Evolutionary conservation across 2,888 invertebrate species (phyloP), one percentile per base, ranked within the genome.

Genomic region (Pachliopta kotzebuea): DNA sequence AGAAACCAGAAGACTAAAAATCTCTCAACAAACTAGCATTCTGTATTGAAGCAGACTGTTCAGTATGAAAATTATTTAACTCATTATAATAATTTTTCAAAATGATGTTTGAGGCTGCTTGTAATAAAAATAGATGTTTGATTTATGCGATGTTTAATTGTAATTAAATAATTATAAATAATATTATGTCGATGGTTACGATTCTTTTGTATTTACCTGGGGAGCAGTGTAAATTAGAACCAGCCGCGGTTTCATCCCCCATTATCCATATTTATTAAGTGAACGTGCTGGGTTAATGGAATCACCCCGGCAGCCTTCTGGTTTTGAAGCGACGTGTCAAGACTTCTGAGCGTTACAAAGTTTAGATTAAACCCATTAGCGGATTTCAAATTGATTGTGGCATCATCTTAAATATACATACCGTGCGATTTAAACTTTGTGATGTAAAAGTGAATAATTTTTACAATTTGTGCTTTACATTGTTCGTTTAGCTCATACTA

Each of bases 281-380:
- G 56, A 56, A 65, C 56, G 60, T 57, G 65, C 52, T 55, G 57
- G 50, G 56, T 60, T 64, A 64, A 56, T 64, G 60, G 60, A 64
- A 63, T 63, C 59, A 59, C 63, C 23, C 56, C 60, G 56, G 31
- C 59, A 52, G 56, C 60, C 60, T 63, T 59, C 59, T 63, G 63
- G 63, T 63, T 55, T 63, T 55, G 63, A 58, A 58, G 54, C 63
- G 63, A 58, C 63, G 59, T 55, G 63, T 63, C 63, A 63, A 63
- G 63, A 63, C 64, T 64, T 64, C 60, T 60, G 50, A 60, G 49
- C 59, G 64, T 64, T 64, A 42, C 50, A 60, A 64, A 64, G 56
- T 64, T 63, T 63, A 63, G 50, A 64, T 56, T 64, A 60, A 64
- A 64, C 52, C 60, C 64, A 56, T 64, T 60, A 60, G 26, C 50